Percentiles rank a stretch among this genome's conserved stretches.
phyloP scores from a whole-genome alignment of 2,888 invertebrate genomes.

The Antitype chi region DNA sequence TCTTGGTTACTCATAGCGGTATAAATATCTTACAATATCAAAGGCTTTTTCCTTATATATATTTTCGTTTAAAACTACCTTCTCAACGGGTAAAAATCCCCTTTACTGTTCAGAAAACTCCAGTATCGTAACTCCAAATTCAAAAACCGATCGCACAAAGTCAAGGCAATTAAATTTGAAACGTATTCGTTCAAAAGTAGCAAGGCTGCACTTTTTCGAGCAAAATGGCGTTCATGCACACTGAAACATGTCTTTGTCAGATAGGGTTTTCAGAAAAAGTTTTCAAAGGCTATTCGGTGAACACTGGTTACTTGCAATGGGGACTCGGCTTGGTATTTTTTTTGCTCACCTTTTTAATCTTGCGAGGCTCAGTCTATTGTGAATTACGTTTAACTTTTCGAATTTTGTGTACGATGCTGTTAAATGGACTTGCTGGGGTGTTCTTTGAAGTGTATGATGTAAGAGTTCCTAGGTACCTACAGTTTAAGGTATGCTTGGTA shows the following conservation, averaged over 20 bases:
- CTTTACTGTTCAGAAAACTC: neutral
- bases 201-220: slow-evolving; percentile 48
- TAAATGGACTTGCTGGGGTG: slow-evolving; percentile 11
- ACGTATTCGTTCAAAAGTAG: slow-evolving; percentile 44
- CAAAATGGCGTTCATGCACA: slow-evolving; percentile 51
- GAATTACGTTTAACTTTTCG: slow-evolving; percentile 29
- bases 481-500: neutral
- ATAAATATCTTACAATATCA: neutral
- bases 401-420: slow-evolving; percentile 7
- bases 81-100: neutral
- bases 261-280: slow-evolving; percentile 63
- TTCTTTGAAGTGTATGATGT: neutral
- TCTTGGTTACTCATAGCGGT: neutral
- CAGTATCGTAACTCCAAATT: neutral
- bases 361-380: slow-evolving; percentile 34
- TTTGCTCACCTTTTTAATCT: slow-evolving; percentile 54
- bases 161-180: slow-evolving; percentile 54
- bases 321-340: slow-evolving; percentile 54
- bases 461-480: neutral
- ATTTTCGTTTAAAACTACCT: neutral
- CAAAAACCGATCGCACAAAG: slow-evolving; percentile 24
- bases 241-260: slow-evolving; percentile 64
- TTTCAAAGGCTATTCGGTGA: slow-evolving; percentile 61
- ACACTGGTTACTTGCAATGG: slow-evolving; percentile 44
- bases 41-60: neutral